phyloP scores from a whole-genome alignment of 2,888 invertebrate genomes.

The Luperina testacea region DNA sequence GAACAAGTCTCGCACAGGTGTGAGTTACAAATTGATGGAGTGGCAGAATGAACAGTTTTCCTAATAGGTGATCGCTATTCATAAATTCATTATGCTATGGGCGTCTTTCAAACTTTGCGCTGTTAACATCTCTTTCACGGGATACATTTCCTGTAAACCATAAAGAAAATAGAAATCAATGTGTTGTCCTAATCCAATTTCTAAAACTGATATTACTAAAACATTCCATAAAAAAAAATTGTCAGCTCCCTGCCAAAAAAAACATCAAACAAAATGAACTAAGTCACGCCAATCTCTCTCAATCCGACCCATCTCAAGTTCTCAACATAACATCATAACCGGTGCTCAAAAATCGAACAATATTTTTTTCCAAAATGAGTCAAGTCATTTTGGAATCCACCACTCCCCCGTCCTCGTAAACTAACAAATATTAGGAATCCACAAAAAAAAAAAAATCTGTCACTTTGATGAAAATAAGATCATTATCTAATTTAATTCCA shows the following conservation, averaged over 20 bases:
- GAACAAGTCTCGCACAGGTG: constrained; percentile 1
- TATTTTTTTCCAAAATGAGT: no score
- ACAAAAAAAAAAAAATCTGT: no score
- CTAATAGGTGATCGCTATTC: background rate
- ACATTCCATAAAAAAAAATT: no score
- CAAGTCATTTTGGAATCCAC: no score
- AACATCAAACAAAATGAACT: background rate
- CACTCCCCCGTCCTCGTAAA: background rate
- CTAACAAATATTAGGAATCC: background rate
- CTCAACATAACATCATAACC: no score
- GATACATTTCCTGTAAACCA: background rate
- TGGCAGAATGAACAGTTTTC: background rate
- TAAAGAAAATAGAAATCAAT: background rate
- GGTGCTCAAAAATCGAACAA: no score
- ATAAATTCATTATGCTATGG: no score
- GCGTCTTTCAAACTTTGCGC: no score
- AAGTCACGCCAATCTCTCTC: constrained; percentile 24
- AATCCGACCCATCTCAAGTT: background rate
- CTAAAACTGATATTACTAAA: background rate
- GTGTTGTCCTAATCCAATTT: background rate
- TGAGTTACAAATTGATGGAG: constrained; percentile 5
- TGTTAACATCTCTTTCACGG: background rate
- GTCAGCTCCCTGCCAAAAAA: background rate
- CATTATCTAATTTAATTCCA: no score
- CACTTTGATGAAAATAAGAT: no score